phyloP scores from a whole-genome alignment of 2,113 vertebrate genomes.

The Hydropotes inermis region DNA sequence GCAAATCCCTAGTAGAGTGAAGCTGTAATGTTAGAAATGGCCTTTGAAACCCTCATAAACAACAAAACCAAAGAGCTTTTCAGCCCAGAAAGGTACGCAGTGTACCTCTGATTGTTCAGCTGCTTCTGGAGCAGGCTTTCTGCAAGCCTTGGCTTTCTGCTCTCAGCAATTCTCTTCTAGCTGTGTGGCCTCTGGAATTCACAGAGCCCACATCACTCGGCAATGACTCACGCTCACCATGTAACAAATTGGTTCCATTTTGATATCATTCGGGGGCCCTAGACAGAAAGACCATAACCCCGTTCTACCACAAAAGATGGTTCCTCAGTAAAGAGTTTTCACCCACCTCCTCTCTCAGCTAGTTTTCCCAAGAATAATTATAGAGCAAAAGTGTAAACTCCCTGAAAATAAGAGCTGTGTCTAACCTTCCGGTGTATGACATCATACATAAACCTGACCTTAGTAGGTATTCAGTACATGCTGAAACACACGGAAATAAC shows the following conservation, averaged over 20 bases:
- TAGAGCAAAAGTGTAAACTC: neutral
- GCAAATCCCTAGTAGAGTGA: neutral
- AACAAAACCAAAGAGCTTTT: neutral
- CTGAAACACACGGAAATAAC: neutral
- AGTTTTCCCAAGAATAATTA: slow-evolving; percentile 38
- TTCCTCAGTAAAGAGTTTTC: neutral
- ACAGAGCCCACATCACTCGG: slow-evolving; percentile 15
- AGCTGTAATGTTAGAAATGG: neutral
- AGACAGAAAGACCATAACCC: slow-evolving; percentile 40
- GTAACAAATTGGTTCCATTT: slow-evolving; percentile 50
- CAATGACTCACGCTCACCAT: slow-evolving; percentile 46
- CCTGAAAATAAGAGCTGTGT: neutral
- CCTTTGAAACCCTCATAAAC: neutral
- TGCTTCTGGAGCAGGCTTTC: slow-evolving; percentile 21
- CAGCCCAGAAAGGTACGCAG: neutral
- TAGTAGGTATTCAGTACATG: neutral
- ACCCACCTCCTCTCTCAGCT: neutral
- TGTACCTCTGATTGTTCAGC: neutral
- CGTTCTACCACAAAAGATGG: neutral
- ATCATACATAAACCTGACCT: neutral
- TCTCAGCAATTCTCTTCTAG: slow-evolving; percentile 6
- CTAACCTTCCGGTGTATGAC: neutral
- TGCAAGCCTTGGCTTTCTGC: slow-evolving; percentile 27
- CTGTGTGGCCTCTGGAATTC: slow-evolving; percentile 36
- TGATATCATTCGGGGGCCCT: neutral